Percentiles rank a stretch among this genome's conserved stretches.
Evolutionary conservation across 1,140 invertebrate species (phyloP).

Genomic region (Brachionus sp.): DNA sequence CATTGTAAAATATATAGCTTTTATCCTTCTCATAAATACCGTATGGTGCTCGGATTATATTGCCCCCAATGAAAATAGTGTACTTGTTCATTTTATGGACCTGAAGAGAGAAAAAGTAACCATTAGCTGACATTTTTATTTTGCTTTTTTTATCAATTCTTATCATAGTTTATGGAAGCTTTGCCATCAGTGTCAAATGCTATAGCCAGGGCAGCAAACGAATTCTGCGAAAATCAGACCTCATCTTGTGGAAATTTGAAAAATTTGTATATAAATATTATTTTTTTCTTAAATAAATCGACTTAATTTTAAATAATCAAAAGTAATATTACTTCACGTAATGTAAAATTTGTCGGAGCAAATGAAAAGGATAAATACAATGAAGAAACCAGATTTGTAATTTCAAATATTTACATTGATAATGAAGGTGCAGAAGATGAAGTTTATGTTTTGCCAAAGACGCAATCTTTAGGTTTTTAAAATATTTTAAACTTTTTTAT

Average conservation of each 20-base stretch:
- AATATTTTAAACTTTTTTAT: not conserved
- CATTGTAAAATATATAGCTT: not conserved
- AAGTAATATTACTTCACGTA: constrained; percentile 6
- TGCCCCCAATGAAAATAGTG: not conserved
- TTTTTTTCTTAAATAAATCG: not conserved
- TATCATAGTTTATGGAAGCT: constrained; percentile 1
- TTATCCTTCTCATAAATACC: not conserved
- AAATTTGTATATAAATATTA: not conserved
- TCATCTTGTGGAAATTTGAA: not conserved
- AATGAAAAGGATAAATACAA: constrained; percentile 15
- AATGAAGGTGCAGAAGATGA: not conserved
- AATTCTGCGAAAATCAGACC: not conserved
- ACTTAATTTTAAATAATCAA: not conserved
- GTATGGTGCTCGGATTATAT: not conserved
- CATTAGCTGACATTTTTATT: not conserved
- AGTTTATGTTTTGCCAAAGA: not conserved
- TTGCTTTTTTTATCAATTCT: not conserved
- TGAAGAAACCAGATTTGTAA: constrained; percentile 5
- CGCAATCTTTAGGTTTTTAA: not conserved
- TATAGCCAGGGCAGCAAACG: not conserved
- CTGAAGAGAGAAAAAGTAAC: constrained; percentile 15
- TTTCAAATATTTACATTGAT: constrained; percentile 9
- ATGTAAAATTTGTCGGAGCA: not conserved
- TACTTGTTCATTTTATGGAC: constrained; percentile 42
- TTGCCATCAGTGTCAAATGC: not conserved